Conservation (phyloP, 1,140 invertebrate species). For the Anastatus disparis region DNA sequence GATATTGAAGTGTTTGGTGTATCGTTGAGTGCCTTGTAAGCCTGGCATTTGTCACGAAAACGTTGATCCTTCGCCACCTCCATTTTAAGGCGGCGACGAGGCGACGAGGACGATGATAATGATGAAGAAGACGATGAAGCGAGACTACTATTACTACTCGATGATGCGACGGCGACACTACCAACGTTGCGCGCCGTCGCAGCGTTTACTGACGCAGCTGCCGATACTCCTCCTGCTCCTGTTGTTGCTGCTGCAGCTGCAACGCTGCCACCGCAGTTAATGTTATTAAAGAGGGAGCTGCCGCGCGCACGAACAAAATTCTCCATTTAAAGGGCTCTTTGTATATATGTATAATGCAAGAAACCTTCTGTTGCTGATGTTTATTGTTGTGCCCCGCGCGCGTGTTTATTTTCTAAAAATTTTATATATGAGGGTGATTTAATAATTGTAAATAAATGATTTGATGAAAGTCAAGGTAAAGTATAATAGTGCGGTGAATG, state of each 20-base stretch:
- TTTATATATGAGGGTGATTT: too few species aligned
- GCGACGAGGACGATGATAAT: background rate
- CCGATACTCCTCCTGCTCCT: background rate
- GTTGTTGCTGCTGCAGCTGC: background rate
- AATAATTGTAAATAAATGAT: too few species aligned
- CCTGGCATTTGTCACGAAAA: background rate
- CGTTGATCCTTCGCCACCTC: background rate
- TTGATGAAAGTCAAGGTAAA: too few species aligned
- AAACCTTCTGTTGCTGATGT: too few species aligned
- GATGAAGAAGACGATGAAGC: background rate
- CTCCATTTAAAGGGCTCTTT: slow-evolving; percentile 1
- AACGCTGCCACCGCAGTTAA: background rate
- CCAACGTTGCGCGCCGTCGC: background rate
- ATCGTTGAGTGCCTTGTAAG: background rate
- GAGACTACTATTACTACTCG: too few species aligned
- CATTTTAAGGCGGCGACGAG: background rate
- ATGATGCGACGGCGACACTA: too few species aligned
- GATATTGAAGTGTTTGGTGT: background rate
- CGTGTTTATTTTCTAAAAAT: too few species aligned
- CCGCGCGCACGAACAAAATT: slow-evolving; percentile 1
- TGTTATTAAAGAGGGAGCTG: too few species aligned
- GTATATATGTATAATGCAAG: too few species aligned
- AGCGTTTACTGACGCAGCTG: background rate
- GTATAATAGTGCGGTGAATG: too few species aligned
- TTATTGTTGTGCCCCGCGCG: too few species aligned